A percentile compares a stretch with the other conserved stretches of the same genome.
phyloP scores from a whole-genome alignment of 2,113 vertebrate species.

The Lepus timidus region DNA sequence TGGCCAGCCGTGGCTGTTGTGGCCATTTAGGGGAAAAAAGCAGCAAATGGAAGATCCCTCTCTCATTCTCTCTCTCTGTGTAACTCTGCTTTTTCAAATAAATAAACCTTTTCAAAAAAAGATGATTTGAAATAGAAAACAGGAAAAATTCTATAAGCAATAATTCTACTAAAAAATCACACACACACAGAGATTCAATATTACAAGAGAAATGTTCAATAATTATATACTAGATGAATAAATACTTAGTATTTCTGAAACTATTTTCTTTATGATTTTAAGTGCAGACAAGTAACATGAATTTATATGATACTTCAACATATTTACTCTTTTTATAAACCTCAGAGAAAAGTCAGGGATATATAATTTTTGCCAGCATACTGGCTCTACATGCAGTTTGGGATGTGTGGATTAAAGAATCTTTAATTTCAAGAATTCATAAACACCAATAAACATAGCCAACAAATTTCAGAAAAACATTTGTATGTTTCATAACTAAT shows the following conservation, averaged over 20 bases:
- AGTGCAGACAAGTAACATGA: background rate
- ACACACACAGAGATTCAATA: background rate
- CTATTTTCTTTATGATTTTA: background rate
- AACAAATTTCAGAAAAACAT: background rate
- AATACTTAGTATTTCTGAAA: background rate
- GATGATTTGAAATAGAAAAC: background rate
- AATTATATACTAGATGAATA: background rate
- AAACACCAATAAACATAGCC: background rate
- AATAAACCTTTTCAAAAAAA: background rate
- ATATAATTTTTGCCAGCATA: background rate
- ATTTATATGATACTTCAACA: background rate
- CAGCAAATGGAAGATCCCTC: too few species aligned
- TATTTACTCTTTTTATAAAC: background rate
- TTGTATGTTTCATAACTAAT: background rate
- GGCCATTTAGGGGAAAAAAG: too few species aligned
- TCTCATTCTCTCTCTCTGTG: too few species aligned
- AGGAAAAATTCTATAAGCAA: slow-evolving; percentile 9
- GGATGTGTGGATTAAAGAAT: background rate
- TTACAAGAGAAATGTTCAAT: slow-evolving; percentile 12
- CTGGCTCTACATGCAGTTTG: background rate
- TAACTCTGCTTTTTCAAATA: too few species aligned
- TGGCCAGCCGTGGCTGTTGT: too few species aligned
- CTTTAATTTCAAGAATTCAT: slow-evolving; percentile 34
- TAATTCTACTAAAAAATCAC: background rate
- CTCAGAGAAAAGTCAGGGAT: background rate